Evolutionary conservation across 2,888 invertebrate genomes (phyloP), one percentile per base, ranked within the genome.

Genomic region (Dichetophora obliterata): DNA sequence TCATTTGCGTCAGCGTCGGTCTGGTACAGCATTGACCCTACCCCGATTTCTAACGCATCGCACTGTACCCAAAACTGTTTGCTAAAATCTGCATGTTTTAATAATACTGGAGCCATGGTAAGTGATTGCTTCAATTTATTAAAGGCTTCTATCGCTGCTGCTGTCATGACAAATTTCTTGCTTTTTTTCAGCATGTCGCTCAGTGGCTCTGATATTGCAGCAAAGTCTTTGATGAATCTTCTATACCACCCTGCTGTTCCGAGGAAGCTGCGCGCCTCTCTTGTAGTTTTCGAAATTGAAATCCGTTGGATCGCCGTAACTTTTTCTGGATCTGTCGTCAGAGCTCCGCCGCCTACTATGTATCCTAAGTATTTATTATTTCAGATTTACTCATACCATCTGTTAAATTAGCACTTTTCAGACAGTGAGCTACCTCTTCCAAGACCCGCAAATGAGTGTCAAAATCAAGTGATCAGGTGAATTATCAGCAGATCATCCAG

Each of bases 281-380:
- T 4, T 8, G n/a, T 37, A 1, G 65, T 3, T n/a, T 34, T 31
- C 5, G 37, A 34, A 16, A 75, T 71, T 0, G 77, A 50, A 9
- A 75, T 76, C 11, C 34, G 19, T 11, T 50, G 61, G 3, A 79
- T 79, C 0, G 75, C 80, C 5, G 22, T 61, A 14, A 81, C 69
- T 19, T 80, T 80, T 0, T 70, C 76, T 0, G 77, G 72, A 22
- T 81, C 78, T 0, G 79, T 77, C 31, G 57, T 75, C 2, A 80
- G 16, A 9, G 34, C 16, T 14, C 14, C 14, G 16, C 14, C 37
- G 31, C 65, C 50, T 50, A 50, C 9, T 3, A 50, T 37, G 65
- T 16, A 65, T 34, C 9, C 3, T n/a, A 61, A 4, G 5, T 8
- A 65, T 14, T 34, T 34, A 16, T 16, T 3, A 6, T 11, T 8